phyloP scores from a whole-genome alignment of 2,797 vertebrate genomes.

The Acanthurus leucopareius region DNA sequence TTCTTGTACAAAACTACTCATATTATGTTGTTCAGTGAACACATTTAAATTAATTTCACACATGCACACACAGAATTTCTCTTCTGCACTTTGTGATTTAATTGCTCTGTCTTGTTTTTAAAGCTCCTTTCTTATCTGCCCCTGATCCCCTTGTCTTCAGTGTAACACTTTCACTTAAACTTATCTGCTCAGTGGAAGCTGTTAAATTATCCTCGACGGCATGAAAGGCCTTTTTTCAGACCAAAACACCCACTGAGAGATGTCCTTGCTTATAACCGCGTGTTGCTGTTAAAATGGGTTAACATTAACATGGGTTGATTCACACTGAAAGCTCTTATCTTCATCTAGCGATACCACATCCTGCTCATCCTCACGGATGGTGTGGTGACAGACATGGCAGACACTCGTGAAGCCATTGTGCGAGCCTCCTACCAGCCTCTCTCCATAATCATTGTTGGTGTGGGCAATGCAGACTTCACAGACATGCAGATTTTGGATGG shows the following conservation, averaged over 20 bases:
- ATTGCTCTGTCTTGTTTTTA: conserved; percentile 6
- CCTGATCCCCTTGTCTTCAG: conserved; percentile 13
- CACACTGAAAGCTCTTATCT: conserved; percentile 46
- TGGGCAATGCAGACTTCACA: conserved; percentile 96
- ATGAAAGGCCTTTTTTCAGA: conserved; percentile 44
- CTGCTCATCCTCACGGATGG: conserved; percentile 96
- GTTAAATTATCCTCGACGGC: conserved; percentile 42
- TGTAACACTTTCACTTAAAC: conserved; percentile 23
- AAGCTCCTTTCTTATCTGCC: not conserved
- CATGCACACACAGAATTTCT: not conserved
- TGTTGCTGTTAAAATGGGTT: conserved; percentile 36
- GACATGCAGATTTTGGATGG: conserved; percentile 97
- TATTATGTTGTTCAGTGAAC: not conserved
- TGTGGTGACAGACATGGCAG: conserved; percentile 95
- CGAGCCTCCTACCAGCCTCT: conserved; percentile 94
- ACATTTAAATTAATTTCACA: conserved; percentile 25
- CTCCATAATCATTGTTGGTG: conserved; percentile 96
- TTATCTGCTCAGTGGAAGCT: conserved; percentile 20
- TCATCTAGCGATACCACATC: conserved; percentile 92
- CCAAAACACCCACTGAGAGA: conserved; percentile 30
- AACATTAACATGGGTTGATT: conserved; percentile 35
- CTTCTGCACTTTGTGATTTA: not conserved
- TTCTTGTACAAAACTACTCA: conserved; percentile 8
- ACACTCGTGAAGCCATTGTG: conserved; percentile 95
- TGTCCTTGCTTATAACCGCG: conserved; percentile 41